Evolutionary conservation across 1,140 invertebrate species (phyloP), one percentile per base, ranked within the genome.

Genomic region (Bombus consobrinus): DNA sequence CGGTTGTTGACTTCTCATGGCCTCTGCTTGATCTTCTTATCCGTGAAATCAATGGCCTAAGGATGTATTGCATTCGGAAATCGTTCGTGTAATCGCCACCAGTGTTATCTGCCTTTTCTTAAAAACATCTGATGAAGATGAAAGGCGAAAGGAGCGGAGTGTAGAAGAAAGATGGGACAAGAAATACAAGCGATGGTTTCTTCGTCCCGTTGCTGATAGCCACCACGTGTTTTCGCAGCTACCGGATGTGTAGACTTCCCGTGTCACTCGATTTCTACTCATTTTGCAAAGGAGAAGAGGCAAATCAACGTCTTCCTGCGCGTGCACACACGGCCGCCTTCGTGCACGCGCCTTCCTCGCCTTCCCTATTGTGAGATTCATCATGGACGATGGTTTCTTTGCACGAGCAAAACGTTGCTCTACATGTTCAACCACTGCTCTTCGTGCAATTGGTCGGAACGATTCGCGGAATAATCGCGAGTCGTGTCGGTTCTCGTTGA

Each of bases 231-330:
- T 72, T 72, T 64, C 47, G 47, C 32, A 28, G 22, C 9, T 1
- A 37, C 76, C 83, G 76, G 83, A 80, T 84, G 83, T 76, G 25
- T 10, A 32, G 22, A 64, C 77, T 85, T 81, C 71, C 78, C 71
- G 79, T 86, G 79, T 86, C 84, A 82, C 79, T 86, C 71, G 79
- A 82, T 82, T 86, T 86, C 84, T 82, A 82, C 84, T 82, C 71
- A 57, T 85, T 80, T 85, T 64, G 15, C 83, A 64, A 85, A 80
- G 32, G 18, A 72, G 32, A 22, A 59, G 39, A 53, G 77, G 68
- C 77, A 72, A 85, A 80, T 85, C 76, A 80, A 73, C 77, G 68
- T 80, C 77, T 85, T 85, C 83, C 83, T 85, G 77, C 76, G 32
- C 47, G 47, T 72, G 47, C 18, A 71, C 43, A 53, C 39, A 43